These are phyloP conservation scores for Falco biarmicus DNA, from an alignment of 2,797 vertebrate genomes.

Conservation along the genomic window DNA sequence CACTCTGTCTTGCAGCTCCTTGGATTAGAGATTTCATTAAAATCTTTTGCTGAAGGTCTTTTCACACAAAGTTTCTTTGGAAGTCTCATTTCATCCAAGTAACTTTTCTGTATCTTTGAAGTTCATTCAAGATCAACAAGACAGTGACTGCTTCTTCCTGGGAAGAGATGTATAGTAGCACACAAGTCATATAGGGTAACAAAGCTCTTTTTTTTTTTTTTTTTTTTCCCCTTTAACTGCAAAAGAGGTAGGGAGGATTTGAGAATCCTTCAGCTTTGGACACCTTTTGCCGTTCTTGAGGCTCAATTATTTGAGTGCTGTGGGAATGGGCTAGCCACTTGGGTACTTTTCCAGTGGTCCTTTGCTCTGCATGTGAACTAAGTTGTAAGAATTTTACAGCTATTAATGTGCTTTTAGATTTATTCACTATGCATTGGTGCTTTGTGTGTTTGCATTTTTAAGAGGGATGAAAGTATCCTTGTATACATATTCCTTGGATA, in stretches of 20 bases:
- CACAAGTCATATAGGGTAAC: not conserved
- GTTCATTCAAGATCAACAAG: constrained; percentile 14
- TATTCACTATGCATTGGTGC: not conserved
- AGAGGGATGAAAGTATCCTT: not conserved
- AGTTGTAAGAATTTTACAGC: not conserved
- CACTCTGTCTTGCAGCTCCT: not conserved
- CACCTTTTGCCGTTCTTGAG: not conserved
- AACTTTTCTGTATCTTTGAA: constrained; percentile 42
- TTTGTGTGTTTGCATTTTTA: not conserved
- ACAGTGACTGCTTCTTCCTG: not conserved
- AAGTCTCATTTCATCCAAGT: constrained; percentile 52
- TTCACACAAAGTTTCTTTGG: not conserved
- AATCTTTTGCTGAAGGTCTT: not conserved
- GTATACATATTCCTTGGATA: not conserved
- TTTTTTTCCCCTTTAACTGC: not conserved
- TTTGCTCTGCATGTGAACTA: not conserved
- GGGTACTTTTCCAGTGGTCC: not conserved
- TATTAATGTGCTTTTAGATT: not conserved
- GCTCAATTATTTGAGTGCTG: not conserved
- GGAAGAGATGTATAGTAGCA: not conserved
- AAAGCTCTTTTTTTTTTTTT: not conserved
- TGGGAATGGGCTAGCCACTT: not conserved
- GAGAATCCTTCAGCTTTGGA: not conserved
- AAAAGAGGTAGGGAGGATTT: not conserved
- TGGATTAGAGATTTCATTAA: constrained; percentile 18